Evolutionary conservation across 2,888 invertebrate species (phyloP), one percentile per base, ranked within the genome.

Genomic region (Bhutanitis thaidina): DNA sequence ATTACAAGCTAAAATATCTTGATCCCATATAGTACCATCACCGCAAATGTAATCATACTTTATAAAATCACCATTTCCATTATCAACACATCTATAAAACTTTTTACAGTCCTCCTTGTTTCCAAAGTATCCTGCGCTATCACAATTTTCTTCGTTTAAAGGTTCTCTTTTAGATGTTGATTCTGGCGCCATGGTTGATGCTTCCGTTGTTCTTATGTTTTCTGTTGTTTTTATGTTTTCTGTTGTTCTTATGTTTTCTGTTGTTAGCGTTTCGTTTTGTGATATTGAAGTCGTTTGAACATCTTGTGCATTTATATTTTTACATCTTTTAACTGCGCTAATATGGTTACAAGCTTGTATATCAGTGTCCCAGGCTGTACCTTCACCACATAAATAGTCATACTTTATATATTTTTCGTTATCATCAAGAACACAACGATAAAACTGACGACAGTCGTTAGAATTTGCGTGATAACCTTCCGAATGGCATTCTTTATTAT

Each of bases 401-500:
- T 90, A 90, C 65, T 90, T 91, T 1, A 75, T 88, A 41, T 74
- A 87, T n/a, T 77, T 79, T 10, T 79, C 80, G 57, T 79, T 62
- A 20, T 85, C 86, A 60, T 86, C 78, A 53, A 76, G 70, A 12
- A 87, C 90, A 71, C 91, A 91, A 53, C 90, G 71, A 52, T 89
- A 87, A 64, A 91, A 91, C 59, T 83, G 80, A 49, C 67, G 84
- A 58, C 90, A 91, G 54, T 90, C 84, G 35, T 81, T 76, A 25
- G 90, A 83, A 76, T 95, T 92, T 12, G 92, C 92, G 66, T 93
- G 91, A 74, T 94, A 96, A 45, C 94, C 94, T 71, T 93, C 93
- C 61, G 77, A 69, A 20, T 74, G 75, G 65, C 93, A 93, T 9
- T 32, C 43, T 51, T 60, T 58, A 29, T 32, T 37, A 5, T 20